Base-by-base conservation (phyloP, 30 jellyfish, hydroid and myxozoan genomes). In the Turritopsis rubra region DNA sequence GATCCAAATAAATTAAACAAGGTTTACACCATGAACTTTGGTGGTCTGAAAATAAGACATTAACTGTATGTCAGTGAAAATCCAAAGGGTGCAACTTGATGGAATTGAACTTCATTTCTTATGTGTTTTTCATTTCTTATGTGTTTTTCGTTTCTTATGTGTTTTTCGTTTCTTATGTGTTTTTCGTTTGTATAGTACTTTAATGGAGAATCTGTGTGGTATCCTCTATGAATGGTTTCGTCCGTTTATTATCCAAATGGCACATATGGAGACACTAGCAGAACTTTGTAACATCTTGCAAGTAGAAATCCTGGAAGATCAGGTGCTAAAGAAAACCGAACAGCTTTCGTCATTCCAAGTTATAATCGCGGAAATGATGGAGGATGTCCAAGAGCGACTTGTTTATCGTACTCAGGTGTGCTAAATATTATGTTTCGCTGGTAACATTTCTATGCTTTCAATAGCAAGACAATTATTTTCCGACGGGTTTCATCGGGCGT, bases 241-340 rank as follows among this genome's bases (percentile, higher is more conserved):
- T 17, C 98, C 98, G 16, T 75, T 92, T 76, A 83, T 88, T 85
- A 92, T 92, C 74, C 87, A 92, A 84, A 88, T 87, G 96, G 80
- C 93, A 8, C 96, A 92, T 23, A 92, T 92, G 98, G 98, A 92
- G 76, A 88, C 98, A 8, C 88, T 92, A n/a, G 98, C 98, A 16
- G 98, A 92, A 78, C 84, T 92, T 0, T 92, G 98, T 86, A 92
- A 92, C 75, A 92, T 92, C 8, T 84, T 92, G 21, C 73, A 91
- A 96, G 97, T 92, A 25, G 98, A 92, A 75, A 92, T 92, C 96
- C 95, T 92, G 7, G 98, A 92, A 54, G 98, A 92, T 27, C 98
- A 88, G 54, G 91, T 92, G 16, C 81, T 88, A 30, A 71, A 95
- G 70, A 92, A 88, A 92, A 96, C 88, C 71, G 96, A 87, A 16